Conservation (phyloP, 2,113 vertebrate genomes). For the Forbesichthys papilliferus region DNA sequence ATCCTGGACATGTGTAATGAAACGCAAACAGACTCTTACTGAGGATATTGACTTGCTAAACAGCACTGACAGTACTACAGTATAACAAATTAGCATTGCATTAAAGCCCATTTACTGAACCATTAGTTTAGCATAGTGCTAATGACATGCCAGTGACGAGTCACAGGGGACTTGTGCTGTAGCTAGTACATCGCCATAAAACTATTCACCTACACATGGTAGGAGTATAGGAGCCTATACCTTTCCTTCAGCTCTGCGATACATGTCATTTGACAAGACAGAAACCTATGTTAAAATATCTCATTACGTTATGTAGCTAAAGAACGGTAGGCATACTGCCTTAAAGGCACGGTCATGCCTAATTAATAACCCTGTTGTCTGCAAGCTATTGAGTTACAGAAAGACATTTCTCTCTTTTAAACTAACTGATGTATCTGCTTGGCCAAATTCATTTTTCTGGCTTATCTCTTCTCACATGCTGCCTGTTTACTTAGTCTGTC, state of each 20-base stretch:
- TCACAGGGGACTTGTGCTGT: constrained; percentile 45
- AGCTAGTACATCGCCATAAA: constrained; percentile 33
- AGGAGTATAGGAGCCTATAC: background rate
- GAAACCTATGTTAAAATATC: background rate
- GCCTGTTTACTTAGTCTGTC: constrained; percentile 34
- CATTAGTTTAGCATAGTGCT: constrained; percentile 72
- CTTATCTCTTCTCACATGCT: constrained; percentile 8
- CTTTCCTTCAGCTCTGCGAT: background rate
- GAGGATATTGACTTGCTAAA: constrained; percentile 50
- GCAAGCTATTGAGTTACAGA: too few relatives aligned
- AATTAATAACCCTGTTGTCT: too few relatives aligned
- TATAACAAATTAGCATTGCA: constrained; percentile 64
- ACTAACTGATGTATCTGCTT: background rate
- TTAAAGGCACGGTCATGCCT: too few relatives aligned
- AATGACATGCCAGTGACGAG: constrained; percentile 63
- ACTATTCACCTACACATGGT: constrained; percentile 13
- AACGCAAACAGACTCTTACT: constrained; percentile 52
- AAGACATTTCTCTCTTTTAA: background rate
- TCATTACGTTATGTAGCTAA: too few relatives aligned
- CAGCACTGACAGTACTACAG: constrained; percentile 33
- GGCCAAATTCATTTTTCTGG: background rate
- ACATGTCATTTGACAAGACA: background rate
- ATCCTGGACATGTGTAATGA: constrained; percentile 53
- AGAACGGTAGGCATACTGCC: too few relatives aligned
- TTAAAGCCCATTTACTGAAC: constrained; percentile 74